phyloP scores from a whole-genome alignment of 2,797 vertebrate genomes.

The Leuciscus waleckii region DNA sequence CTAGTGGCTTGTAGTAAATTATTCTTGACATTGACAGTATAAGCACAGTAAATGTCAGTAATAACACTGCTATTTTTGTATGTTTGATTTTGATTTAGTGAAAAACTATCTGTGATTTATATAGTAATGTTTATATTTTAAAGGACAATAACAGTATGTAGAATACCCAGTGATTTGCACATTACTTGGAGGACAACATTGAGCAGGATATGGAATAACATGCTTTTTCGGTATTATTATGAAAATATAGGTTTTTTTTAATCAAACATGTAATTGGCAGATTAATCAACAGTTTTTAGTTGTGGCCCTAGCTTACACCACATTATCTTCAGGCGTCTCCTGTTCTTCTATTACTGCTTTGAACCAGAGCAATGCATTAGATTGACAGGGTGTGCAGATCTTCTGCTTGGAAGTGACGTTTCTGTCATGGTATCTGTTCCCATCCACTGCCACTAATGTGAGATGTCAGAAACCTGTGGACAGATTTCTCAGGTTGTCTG shows the following conservation, averaged over 20 bases:
- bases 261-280: background rate
- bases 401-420: background rate
- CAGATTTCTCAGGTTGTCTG: background rate
- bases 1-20: background rate
- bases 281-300: background rate
- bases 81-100: background rate
- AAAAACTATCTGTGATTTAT: too few relatives aligned
- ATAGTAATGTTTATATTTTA: background rate
- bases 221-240: background rate
- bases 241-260: background rate
- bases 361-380: background rate
- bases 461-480: background rate
- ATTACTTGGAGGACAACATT: background rate
- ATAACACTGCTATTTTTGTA: background rate
- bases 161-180: background rate
- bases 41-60: background rate
- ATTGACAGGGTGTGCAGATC: background rate
- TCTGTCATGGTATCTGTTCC: background rate
- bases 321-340: background rate
- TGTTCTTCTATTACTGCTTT: slow-evolving; percentile 2
- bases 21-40: background rate
- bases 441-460: background rate
- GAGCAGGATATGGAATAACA: background rate
- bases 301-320: background rate
- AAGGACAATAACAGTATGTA: too few relatives aligned